Percentiles rank a stretch among this genome's conserved stretches.
phyloP scores from a whole-genome alignment of 2,888 invertebrate genomes.

The Chymomyza fuscimana region DNA sequence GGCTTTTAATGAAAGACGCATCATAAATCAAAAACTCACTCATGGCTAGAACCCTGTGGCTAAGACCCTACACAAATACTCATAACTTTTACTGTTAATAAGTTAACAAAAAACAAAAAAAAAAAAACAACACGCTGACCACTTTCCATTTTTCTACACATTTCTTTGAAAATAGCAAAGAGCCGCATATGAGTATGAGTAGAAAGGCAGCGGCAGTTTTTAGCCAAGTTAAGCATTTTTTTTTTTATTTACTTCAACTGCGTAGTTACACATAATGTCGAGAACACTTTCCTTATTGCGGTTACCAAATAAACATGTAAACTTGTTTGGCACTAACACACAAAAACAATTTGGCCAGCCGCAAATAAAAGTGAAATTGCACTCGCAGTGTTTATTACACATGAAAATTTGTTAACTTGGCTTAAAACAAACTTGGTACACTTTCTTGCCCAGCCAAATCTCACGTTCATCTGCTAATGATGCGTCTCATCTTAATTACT shows the following conservation, averaged over 20 bases:
- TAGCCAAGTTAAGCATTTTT: background rate
- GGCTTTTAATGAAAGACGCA: background rate
- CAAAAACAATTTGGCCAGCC: conserved; percentile 15
- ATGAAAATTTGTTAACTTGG: conserved; percentile 28
- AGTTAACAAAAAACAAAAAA: background rate
- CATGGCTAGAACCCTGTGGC: conserved; percentile 7
- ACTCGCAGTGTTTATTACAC: conserved; percentile 15
- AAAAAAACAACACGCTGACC: conserved; percentile 12
- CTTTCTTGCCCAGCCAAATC: conserved; percentile 48
- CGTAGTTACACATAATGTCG: conserved; percentile 7
- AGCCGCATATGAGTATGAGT: conserved; percentile 9
- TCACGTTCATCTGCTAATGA: conserved; percentile 73
- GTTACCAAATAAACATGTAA: conserved; percentile 24
- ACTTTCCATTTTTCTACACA: conserved; percentile 42
- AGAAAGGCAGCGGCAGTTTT: conserved; percentile 14
- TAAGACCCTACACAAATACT: conserved; percentile 22
- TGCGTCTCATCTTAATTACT: conserved; percentile 60
- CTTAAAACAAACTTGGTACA: conserved; percentile 10
- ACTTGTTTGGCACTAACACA: conserved; percentile 42
- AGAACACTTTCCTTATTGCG: conserved; percentile 65
- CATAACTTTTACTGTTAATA: conserved; percentile 31
- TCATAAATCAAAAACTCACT: conserved; percentile 12
- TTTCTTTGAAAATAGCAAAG: background rate
- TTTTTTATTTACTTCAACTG: background rate
- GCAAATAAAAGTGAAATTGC: conserved; percentile 67